phyloP scores from a whole-genome alignment of 2,888 invertebrate species.

The Ptilodon capucinus region DNA sequence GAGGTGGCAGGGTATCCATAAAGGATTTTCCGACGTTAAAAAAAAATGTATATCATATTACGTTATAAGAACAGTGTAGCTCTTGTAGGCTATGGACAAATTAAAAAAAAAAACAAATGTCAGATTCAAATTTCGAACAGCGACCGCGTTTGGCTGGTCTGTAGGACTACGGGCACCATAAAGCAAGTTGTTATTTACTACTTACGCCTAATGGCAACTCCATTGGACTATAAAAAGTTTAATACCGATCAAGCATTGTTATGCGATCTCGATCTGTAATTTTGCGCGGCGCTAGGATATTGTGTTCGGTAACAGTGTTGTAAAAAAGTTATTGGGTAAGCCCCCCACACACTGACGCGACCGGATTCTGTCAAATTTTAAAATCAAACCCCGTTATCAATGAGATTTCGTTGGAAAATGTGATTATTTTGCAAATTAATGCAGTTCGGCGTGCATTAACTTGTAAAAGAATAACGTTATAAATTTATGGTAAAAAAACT shows the following conservation, averaged over 20 bases:
- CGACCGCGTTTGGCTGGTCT: not conserved
- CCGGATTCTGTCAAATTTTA: too few species aligned
- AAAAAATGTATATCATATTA: too few species aligned
- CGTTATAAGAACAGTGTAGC: too few species aligned
- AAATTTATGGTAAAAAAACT: too few species aligned
- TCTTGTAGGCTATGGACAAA: not conserved
- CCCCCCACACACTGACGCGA: too few species aligned
- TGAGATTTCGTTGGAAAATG: too few species aligned
- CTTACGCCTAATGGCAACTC: conserved; percentile 51
- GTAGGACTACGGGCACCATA: not conserved
- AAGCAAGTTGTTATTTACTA: conserved; percentile 45
- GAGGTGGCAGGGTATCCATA: too few species aligned
- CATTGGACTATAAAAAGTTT: conserved; percentile 52
- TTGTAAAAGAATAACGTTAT: too few species aligned
- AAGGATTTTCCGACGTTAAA: too few species aligned
- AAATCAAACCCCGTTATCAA: too few species aligned
- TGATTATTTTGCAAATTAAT: too few species aligned
- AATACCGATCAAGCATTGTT: conserved; percentile 38
- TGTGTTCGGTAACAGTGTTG: conserved; percentile 21
- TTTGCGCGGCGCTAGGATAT: conserved; percentile 38
- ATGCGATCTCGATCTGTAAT: conserved; percentile 56
- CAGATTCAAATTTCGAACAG: not conserved
- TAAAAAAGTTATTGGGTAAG: conserved; percentile 34
- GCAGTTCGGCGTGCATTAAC: too few species aligned
- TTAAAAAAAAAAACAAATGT: not conserved